Base-by-base conservation (phyloP, 2,888 invertebrate species). In the Eupithecia centaureata region DNA sequence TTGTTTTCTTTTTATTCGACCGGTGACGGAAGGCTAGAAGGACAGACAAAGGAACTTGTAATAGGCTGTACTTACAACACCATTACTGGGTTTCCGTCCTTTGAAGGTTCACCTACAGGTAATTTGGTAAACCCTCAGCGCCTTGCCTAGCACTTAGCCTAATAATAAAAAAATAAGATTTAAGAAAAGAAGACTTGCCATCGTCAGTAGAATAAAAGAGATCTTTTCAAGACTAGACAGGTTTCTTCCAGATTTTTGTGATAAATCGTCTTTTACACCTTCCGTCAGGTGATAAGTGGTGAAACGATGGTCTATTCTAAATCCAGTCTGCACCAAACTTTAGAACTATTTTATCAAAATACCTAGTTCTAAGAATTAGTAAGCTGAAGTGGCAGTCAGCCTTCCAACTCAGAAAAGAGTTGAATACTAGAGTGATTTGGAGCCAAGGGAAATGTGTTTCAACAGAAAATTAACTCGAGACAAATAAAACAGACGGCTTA, bases 31-130 rank as follows among this genome's bases (percentile, higher is more conserved):
- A 65, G 56, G 59, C 18, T 59, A 63, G 69, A 69, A 69, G 69
- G 69, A 60, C 69, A 65, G 35, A 60, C 65, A 69, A 56, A 69
- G 69, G 69, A 69, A 65, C 68, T 65, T 65, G 60, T 69, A 69
- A 65, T 65, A 54, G 58, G 54, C 69, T 42, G 60, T 65, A 60
- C 18, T 65, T 69, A 62, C 42, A 42, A 65, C 35, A 65, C 47
- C 28, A 65, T 68, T 65, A 69, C 65, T 59, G 59, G 58, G 68
- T 54, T 69, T 69, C 69, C 69, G 69, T 60, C 63, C 62, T 65
- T 69, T 69, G 65, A 65, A 8, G 59, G 33, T 61, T 67, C 32
- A 61, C 63, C 63, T 66, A 63, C 63, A 52, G 22, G 38, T 52
- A 27, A 63, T 61, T 61, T 62, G 51, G 10, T 54, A 38, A 54